A percentile compares a stretch with the other conserved stretches of the same genome.
These are phyloP conservation scores for Calameuta pallipes DNA, from an alignment of 2,888 invertebrate species.

Conservation along the genomic window DNA sequence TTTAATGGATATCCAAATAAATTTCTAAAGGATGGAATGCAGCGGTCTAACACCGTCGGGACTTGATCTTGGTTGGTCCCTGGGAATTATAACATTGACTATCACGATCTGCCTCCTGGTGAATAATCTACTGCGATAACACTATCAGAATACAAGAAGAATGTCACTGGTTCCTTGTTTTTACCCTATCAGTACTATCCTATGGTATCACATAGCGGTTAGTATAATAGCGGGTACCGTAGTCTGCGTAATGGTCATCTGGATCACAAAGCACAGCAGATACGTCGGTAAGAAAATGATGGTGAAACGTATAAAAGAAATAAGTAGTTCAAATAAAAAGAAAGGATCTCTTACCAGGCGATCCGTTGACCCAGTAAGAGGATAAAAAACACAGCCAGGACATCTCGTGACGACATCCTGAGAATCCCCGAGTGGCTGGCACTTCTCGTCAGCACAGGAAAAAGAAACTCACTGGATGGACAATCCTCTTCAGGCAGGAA, in stretches of 20 bases:
- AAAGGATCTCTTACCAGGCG: constrained; percentile 46
- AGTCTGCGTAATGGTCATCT: neutral
- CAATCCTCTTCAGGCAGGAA: neutral
- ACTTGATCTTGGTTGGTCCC: constrained; percentile 21
- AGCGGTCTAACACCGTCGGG: neutral
- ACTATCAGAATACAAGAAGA: neutral
- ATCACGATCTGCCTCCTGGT: constrained; percentile 14
- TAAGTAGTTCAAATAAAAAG: neutral
- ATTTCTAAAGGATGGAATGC: neutral
- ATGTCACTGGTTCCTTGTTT: neutral
- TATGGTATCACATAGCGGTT: neutral
- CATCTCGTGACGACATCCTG: constrained; percentile 50
- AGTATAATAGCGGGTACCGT: neutral
- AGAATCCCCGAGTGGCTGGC: constrained; percentile 14
- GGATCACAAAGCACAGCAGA: neutral
- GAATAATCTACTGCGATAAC: neutral
- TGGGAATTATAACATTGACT: constrained; percentile 16
- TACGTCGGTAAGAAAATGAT: neutral
- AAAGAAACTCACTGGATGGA: neutral
- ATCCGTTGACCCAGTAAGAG: constrained; percentile 47
- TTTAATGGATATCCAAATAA: neutral
- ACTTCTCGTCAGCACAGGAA: neutral
- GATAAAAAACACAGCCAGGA: constrained; percentile 45
- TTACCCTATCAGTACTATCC: neutral
- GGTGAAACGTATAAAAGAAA: neutral